Evolutionary conservation across 2,888 invertebrate species (phyloP).

Genomic region (Caenorhabditis becei): DNA sequence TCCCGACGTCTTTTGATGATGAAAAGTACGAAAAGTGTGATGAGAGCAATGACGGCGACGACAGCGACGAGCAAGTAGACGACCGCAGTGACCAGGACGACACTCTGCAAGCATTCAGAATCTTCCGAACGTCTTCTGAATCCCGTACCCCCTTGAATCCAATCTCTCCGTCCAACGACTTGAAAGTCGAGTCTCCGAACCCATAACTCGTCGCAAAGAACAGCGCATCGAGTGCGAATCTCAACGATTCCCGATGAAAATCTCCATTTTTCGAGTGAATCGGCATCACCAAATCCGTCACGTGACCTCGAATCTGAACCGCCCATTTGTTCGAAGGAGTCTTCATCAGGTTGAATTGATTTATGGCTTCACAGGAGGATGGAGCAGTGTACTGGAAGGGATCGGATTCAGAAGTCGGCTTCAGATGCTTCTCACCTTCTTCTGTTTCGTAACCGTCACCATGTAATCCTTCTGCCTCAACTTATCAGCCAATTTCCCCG

Average conservation of each 20-base stretch:
- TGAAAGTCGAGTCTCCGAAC: conserved; percentile 36
- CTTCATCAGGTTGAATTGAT: conserved; percentile 41
- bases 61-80: conserved; percentile 18
- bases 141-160: conserved; percentile 18
- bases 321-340: conserved; percentile 38
- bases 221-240: conserved; percentile 39
- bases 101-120: neutral
- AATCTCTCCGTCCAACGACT: conserved; percentile 37
- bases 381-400: conserved; percentile 20
- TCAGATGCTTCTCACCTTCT: neutral
- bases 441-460: conserved; percentile 33
- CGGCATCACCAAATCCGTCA: conserved; percentile 24
- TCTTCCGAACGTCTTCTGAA: neutral
- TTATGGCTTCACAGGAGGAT: conserved; percentile 11
- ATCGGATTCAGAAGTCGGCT: neutral
- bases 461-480: conserved; percentile 24
- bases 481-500: conserved; percentile 22
- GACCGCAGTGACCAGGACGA: conserved; percentile 14
- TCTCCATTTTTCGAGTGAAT: conserved; percentile 16
- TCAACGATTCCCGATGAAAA: conserved; percentile 11
- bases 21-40: conserved; percentile 12
- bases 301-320: conserved; percentile 33
- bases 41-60: conserved; percentile 11
- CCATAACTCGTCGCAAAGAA: conserved; percentile 46
- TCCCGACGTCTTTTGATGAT: conserved; percentile 17